phyloP scores from a whole-genome alignment of 2,797 vertebrate species.

The Chelidonichthys spinosus region DNA sequence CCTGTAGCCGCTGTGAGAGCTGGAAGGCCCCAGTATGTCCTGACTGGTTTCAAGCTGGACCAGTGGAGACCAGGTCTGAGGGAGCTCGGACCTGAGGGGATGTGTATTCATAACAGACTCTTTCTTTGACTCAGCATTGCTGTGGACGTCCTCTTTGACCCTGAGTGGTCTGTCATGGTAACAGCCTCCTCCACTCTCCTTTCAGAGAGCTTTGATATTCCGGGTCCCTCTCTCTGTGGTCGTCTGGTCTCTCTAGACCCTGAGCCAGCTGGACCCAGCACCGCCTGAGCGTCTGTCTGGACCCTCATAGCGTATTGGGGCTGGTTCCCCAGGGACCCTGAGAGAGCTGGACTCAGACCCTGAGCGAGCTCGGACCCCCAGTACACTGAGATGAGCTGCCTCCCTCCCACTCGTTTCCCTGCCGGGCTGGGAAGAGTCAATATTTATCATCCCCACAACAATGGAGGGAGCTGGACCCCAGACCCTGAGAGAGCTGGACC shows the following conservation, averaged over 20 bases:
- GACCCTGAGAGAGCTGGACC: no score
- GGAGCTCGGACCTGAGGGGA: constrained; percentile 43
- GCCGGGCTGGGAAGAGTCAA: constrained; percentile 92
- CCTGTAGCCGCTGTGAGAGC: no score
- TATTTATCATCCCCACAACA: constrained; percentile 90
- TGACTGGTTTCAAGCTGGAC: no score
- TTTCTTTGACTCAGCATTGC: constrained; percentile 47
- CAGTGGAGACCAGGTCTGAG: no score
- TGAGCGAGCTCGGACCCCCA: no score
- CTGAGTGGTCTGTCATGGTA: constrained; percentile 74
- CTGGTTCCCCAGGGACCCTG: constrained; percentile 67
- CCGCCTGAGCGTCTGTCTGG: constrained; percentile 32
- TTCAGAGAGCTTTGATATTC: constrained; percentile 34
- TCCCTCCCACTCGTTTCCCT: constrained; percentile 75
- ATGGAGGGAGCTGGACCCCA: constrained; percentile 60
- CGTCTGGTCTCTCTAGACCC: constrained; percentile 10
- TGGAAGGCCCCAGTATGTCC: constrained; percentile 35
- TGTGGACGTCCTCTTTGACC: constrained; percentile 66
- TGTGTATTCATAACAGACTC: constrained; percentile 65
- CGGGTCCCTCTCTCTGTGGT: constrained; percentile 33
- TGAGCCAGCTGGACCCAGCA: no score
- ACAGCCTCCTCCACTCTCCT: constrained; percentile 54
- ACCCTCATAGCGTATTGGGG: constrained; percentile 60
- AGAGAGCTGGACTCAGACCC: no score
- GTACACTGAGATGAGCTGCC: no score